Evolutionary conservation across 2,797 vertebrate genomes (phyloP).

Genomic region (Acanthornis magna): DNA sequence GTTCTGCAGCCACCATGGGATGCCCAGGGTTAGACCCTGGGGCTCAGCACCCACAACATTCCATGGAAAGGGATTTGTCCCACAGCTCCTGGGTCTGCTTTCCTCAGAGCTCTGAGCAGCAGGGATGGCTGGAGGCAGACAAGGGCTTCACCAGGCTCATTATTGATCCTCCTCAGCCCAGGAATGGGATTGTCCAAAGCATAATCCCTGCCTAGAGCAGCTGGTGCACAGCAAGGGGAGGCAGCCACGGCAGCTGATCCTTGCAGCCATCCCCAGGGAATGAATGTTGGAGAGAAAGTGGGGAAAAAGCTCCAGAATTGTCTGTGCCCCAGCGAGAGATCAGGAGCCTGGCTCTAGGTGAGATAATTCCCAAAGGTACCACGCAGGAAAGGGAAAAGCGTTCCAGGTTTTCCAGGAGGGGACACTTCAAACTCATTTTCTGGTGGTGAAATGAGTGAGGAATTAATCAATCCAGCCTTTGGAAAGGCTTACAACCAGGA

Average conservation of each 20-base stretch:
- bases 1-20: rapidly evolving
- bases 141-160: neutral
- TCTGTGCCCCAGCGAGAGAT: neutral
- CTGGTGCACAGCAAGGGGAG: neutral
- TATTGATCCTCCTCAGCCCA: neutral
- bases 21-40: neutral
- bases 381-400: neutral
- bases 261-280: neutral
- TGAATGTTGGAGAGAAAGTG: neutral
- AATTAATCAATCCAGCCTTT: neutral
- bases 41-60: neutral
- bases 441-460: neutral
- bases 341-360: neutral
- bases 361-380: neutral
- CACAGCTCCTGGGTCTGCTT: neutral
- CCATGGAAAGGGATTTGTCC: neutral
- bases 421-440: neutral
- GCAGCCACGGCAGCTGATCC: neutral
- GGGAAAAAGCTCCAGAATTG: neutral
- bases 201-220: neutral
- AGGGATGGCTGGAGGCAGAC: neutral
- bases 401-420: neutral
- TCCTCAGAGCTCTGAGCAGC: neutral
- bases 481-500: neutral
- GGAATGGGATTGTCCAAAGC: neutral